A percentile compares a stretch with the other conserved stretches of the same genome.
Conservation (phyloP, 2,113 vertebrate species). For the Guaruba guarouba region DNA sequence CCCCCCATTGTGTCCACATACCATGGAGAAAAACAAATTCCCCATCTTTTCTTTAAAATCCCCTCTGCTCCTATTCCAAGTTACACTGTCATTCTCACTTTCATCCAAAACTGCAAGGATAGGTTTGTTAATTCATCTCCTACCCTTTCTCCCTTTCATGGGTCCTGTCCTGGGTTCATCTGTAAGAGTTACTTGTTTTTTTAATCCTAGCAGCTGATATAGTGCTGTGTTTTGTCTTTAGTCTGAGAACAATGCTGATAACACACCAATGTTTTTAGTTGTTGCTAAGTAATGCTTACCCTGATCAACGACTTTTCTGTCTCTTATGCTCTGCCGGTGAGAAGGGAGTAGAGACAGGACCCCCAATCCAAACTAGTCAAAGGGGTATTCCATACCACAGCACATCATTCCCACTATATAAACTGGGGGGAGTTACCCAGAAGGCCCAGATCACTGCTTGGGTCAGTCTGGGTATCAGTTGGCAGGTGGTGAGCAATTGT, state of each 20-base stretch:
- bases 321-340: neutral
- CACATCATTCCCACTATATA: neutral
- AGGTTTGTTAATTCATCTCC: neutral
- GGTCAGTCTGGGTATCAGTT: neutral
- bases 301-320: neutral
- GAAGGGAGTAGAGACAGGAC: neutral
- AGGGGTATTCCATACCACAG: neutral
- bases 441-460: neutral
- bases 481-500: neutral
- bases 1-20: neutral
- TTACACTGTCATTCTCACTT: neutral
- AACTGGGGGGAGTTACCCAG: neutral
- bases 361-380: neutral
- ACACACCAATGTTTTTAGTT: neutral
- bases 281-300: neutral
- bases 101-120: neutral
- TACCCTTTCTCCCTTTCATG: neutral
- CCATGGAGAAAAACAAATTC: neutral
- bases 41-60: neutral
- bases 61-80: neutral
- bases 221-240: neutral
- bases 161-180: neutral
- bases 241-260: neutral
- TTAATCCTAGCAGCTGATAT: neutral
- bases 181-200: neutral